phyloP scores from a whole-genome alignment of 2,888 invertebrate species.

The Eupithecia subfuscata region DNA sequence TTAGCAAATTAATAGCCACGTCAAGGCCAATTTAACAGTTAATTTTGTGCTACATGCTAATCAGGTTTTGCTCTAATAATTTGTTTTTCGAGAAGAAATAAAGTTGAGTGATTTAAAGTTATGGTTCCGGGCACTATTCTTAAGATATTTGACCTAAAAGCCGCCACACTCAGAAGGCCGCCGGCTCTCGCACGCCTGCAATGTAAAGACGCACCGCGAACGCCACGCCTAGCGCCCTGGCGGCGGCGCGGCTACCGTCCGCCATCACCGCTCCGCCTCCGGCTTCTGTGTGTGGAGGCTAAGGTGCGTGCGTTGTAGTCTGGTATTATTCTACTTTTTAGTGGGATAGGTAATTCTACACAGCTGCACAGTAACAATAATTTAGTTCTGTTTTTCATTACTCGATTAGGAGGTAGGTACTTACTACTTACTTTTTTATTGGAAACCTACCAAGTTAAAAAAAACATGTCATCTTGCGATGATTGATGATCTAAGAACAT shows the following conservation, averaged over 20 bases:
- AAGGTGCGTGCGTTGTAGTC: background rate
- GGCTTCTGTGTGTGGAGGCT: no score
- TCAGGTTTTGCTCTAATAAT: slow-evolving; percentile 38
- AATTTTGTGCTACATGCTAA: slow-evolving; percentile 24
- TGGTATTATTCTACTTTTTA: background rate
- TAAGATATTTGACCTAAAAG: background rate
- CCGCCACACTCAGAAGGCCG: no score
- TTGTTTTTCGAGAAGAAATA: slow-evolving; percentile 26
- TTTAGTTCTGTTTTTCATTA: background rate
- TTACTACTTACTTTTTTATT: background rate
- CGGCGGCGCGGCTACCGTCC: no score
- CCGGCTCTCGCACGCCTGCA: no score
- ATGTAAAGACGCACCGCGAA: no score
- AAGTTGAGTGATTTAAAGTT: background rate
- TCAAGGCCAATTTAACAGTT: slow-evolving; percentile 32
- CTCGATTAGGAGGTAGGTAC: background rate
- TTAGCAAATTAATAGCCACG: slow-evolving; percentile 24
- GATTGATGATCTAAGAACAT: slow-evolving; percentile 37
- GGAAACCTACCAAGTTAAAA: slow-evolving; percentile 30
- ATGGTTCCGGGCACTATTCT: no score
- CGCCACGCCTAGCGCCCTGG: no score
- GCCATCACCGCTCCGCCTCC: no score
- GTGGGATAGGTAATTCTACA: background rate
- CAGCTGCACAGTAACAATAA: background rate
- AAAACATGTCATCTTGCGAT: slow-evolving; percentile 38